Evolutionary conservation across 2,888 invertebrate genomes (phyloP).

Genomic region (Caenorhabditis uteleia): DNA sequence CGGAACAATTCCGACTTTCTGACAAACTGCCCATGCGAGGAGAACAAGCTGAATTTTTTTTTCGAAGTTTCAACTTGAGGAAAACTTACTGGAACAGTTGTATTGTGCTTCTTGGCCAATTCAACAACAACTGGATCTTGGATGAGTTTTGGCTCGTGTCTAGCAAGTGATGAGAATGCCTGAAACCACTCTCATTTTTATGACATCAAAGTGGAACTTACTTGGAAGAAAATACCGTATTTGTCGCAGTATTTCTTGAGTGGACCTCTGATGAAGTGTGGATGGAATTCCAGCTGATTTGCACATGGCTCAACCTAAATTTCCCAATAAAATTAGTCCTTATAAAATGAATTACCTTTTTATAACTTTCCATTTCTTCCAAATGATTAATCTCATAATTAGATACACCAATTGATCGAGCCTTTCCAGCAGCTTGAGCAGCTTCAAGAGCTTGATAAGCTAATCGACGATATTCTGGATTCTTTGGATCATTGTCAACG

Average conservation of each 20-base stretch:
- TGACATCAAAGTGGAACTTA: no score
- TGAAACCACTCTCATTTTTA: conserved; percentile 61
- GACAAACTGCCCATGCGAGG: conserved; percentile 81
- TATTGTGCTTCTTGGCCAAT: conserved; percentile 75
- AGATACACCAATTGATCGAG: conserved; percentile 82
- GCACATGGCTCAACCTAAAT: conserved; percentile 31
- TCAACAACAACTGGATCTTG: conserved; percentile 75
- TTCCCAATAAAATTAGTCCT: background rate
- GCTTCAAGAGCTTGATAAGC: conserved; percentile 79
- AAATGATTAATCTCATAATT: conserved; percentile 81
- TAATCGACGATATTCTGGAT: conserved; percentile 75
- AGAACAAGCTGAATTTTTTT: conserved; percentile 70
- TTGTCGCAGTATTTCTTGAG: conserved; percentile 69
- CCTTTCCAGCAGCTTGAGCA: conserved; percentile 70
- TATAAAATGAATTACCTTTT: conserved; percentile 7
- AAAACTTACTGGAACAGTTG: conserved; percentile 47
- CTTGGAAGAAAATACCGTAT: conserved; percentile 70
- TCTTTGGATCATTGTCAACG: conserved; percentile 72
- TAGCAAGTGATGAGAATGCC: conserved; percentile 72
- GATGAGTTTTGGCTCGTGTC: conserved; percentile 72
- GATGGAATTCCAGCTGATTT: conserved; percentile 71
- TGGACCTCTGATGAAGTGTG: conserved; percentile 70
- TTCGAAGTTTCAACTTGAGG: background rate
- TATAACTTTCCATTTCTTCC: conserved; percentile 73
- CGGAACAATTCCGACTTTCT: conserved; percentile 74